Evolutionary conservation across 2,888 invertebrate species (phyloP).

Genomic region (Lasioglossum malachurum): DNA sequence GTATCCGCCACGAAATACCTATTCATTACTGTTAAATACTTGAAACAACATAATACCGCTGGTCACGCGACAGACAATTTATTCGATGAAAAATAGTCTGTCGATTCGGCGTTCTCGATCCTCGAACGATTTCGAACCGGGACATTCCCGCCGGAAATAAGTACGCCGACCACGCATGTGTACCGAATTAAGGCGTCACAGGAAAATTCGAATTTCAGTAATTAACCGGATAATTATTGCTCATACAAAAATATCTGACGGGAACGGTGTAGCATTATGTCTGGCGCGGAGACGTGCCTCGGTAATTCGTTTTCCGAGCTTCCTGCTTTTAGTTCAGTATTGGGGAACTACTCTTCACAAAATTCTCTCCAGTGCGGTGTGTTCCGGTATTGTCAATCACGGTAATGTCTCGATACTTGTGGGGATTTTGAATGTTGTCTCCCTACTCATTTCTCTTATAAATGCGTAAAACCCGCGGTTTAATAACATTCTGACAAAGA

Average conservation of each 20-base stretch:
- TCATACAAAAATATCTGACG: constrained; percentile 16
- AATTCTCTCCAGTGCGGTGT: not conserved
- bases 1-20: not conserved
- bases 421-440: not conserved
- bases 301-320: not conserved
- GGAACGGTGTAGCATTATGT: not conserved
- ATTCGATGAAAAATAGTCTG: not conserved
- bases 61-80: not conserved
- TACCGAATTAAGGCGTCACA: not conserved
- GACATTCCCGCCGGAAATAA: constrained; percentile 51
- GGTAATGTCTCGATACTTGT: not conserved
- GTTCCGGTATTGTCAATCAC: not conserved
- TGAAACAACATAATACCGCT: not conserved
- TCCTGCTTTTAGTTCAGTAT: not conserved
- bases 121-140: constrained; percentile 30
- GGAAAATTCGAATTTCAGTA: constrained; percentile 35
- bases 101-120: not conserved
- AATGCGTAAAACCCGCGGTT: too few relatives aligned
- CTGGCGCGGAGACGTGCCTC: not conserved
- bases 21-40: not conserved
- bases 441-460: too few relatives aligned
- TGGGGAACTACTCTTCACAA: not conserved
- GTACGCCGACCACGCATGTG: constrained; percentile 31
- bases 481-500: too few relatives aligned
- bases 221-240: constrained; percentile 35